phyloP scores from a whole-genome alignment of 2,888 invertebrate species.

The Thysanoteuthis rhombus region DNA sequence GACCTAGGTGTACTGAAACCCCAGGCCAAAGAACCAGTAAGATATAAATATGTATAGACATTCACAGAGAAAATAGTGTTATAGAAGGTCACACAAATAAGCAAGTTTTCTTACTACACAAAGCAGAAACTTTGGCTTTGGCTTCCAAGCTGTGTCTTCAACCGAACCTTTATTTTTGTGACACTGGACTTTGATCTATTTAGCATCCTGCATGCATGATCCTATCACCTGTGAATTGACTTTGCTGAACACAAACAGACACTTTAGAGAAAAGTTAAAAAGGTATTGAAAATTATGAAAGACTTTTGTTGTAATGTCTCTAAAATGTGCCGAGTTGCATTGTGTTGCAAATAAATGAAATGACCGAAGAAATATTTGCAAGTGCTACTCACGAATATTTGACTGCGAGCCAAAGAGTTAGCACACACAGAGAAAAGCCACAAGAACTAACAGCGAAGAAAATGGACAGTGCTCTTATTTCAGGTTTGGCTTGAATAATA shows the following conservation, averaged over 20 bases:
- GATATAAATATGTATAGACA: not conserved
- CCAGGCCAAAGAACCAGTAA: not conserved
- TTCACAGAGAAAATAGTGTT: not conserved
- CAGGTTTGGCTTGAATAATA: not conserved
- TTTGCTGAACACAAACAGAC: not conserved
- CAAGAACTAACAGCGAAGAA: not conserved
- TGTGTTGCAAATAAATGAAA: not conserved
- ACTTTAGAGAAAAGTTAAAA: not conserved
- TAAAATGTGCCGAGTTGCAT: not conserved
- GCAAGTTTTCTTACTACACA: not conserved
- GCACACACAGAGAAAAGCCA: not conserved
- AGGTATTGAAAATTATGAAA: not conserved
- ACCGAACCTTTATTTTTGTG: not conserved
- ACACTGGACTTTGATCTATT: not conserved
- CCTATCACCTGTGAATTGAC: not conserved
- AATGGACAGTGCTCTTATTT: not conserved
- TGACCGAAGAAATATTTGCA: not conserved
- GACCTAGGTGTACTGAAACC: not conserved
- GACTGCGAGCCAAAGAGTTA: not conserved
- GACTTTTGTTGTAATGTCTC: not conserved
- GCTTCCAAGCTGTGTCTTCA: not conserved
- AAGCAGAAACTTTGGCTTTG: not conserved
- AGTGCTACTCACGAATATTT: not conserved
- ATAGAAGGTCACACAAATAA: not conserved
- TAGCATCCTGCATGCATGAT: not conserved